phyloP scores from a whole-genome alignment of 1,140 invertebrate species.

The Magallana gigas region DNA sequence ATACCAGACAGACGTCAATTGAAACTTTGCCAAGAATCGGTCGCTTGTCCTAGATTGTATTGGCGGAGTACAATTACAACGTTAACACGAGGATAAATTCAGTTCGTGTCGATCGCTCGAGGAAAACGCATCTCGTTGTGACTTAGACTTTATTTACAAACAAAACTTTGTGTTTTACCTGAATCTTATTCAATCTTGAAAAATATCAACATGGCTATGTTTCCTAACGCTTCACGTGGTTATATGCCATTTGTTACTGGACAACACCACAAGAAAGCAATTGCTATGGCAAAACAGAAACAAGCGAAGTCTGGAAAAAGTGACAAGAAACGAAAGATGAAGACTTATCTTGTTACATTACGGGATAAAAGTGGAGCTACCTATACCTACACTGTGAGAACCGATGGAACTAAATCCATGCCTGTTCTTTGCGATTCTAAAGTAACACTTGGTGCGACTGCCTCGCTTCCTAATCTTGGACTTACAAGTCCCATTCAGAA shows the following conservation, averaged over 20 bases:
- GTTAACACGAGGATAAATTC: conserved; percentile 22
- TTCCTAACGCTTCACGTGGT: conserved; percentile 75
- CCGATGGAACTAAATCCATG: conserved; percentile 71
- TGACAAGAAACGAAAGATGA: conserved; percentile 63
- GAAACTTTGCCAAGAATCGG: conserved; percentile 69
- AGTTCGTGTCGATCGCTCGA: conserved; percentile 39
- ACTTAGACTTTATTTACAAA: conserved; percentile 37
- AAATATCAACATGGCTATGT: conserved; percentile 72
- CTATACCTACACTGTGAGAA: conserved; percentile 75
- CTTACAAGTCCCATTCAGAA: conserved; percentile 43
- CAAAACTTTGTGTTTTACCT: conserved; percentile 35
- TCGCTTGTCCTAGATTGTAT: conserved; percentile 48
- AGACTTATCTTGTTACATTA: conserved; percentile 74
- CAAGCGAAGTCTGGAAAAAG: conserved; percentile 60
- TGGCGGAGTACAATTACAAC: conserved; percentile 48
- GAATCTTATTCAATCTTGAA: conserved; percentile 7
- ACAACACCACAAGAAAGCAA: conserved; percentile 58
- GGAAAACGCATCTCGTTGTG: not conserved
- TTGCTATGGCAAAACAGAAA: conserved; percentile 63
- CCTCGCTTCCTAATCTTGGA: conserved; percentile 69
- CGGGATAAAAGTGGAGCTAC: conserved; percentile 72
- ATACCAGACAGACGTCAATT: conserved; percentile 69
- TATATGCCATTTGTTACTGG: conserved; percentile 75
- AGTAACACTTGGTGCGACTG: conserved; percentile 57
- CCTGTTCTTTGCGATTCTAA: conserved; percentile 72